Evolutionary conservation across 2,113 vertebrate species (phyloP).

Genomic region (Neopipo cinnamomea): DNA sequence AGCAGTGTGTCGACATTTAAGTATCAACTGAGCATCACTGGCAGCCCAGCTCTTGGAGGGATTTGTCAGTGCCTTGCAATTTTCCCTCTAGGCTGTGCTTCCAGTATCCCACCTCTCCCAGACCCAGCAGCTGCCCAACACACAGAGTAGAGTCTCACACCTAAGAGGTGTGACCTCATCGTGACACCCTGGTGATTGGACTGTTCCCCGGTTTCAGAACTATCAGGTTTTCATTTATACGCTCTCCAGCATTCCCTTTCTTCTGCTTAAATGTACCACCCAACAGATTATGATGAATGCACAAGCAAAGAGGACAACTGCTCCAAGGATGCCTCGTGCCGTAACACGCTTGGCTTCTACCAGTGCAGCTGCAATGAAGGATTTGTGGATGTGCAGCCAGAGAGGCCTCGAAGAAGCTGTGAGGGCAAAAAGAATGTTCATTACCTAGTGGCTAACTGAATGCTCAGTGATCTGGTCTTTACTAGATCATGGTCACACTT

Average conservation of each 20-base stretch:
- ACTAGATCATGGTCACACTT: not conserved
- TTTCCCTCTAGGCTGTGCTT: not conserved
- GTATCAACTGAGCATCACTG: not conserved
- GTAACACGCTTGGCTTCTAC: conserved; percentile 79
- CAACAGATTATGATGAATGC: conserved; percentile 83
- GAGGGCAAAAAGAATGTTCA: conserved; percentile 64
- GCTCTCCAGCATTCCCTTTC: not conserved
- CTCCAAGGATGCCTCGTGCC: conserved; percentile 69
- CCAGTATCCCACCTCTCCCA: not conserved
- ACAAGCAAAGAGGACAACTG: conserved; percentile 74
- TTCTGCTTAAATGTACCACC: not conserved
- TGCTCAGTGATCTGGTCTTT: not conserved
- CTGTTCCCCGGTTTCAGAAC: not conserved
- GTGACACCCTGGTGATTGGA: not conserved
- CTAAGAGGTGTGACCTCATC: not conserved
- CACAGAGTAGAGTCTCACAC: not conserved
- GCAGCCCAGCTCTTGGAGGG: not conserved
- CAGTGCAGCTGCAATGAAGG: conserved; percentile 73
- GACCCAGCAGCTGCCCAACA: not conserved
- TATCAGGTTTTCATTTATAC: not conserved
- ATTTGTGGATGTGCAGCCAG: conserved; percentile 54
- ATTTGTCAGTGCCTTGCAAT: not conserved
- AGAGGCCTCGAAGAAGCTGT: conserved; percentile 77
- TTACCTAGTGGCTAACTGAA: not conserved
- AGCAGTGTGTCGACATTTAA: not conserved